Conservation (phyloP, 2,888 invertebrate species). For the Noctua pronuba region DNA sequence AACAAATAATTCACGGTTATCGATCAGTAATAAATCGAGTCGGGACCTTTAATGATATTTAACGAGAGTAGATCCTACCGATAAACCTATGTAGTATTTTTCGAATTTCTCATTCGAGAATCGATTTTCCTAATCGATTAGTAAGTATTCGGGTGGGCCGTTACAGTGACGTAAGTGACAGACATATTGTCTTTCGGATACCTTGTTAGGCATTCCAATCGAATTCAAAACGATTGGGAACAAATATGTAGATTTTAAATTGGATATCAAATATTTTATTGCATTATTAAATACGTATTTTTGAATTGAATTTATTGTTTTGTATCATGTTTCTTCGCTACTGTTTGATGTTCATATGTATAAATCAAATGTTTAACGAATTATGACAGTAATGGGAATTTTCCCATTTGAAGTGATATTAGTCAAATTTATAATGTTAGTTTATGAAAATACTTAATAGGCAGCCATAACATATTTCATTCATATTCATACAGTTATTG, state of each 20-base stretch:
- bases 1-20: conserved; percentile 81
- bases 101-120: conserved; percentile 76
- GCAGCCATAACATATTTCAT: conserved; percentile 24
- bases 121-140: conserved; percentile 83
- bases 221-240: conserved; percentile 70
- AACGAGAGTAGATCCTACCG: conserved; percentile 82
- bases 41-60: conserved; percentile 81
- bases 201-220: conserved; percentile 72
- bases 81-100: conserved; percentile 75
- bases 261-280: conserved; percentile 72
- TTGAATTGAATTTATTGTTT: conserved; percentile 37
- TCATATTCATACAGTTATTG: conserved; percentile 21
- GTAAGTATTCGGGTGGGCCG: conserved; percentile 77
- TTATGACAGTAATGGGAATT: conserved; percentile 26
- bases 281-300: conserved; percentile 63
- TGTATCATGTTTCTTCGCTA: conserved; percentile 58
- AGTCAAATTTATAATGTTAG: conserved; percentile 5
- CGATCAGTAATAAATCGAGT: conserved; percentile 82
- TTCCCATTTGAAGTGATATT: conserved; percentile 20
- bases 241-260: conserved; percentile 69
- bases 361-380: conserved; percentile 45
- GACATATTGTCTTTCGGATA: conserved; percentile 74
- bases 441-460: conserved; percentile 4
- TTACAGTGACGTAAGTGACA: conserved; percentile 70
- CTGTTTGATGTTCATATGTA: conserved; percentile 51